Base-by-base conservation (phyloP, 2,797 vertebrate species). In the Hippocampus kuda region DNA sequence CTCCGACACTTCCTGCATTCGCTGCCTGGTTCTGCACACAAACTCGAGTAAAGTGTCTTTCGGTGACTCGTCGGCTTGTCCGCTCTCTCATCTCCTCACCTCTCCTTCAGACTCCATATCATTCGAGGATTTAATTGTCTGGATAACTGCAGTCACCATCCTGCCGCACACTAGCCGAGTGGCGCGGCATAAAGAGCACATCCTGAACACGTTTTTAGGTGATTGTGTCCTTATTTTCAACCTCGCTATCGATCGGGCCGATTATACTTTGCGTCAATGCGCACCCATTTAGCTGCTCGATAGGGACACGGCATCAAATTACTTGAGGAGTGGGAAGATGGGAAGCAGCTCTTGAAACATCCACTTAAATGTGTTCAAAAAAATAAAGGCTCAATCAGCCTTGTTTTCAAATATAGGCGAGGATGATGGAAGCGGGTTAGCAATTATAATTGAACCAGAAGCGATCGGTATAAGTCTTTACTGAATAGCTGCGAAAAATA, bases 91-190 rank as follows among this genome's bases (percentile, higher is more conserved):
- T 85, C 83, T 78, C 72, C 57, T 30, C 15, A 8, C 66, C 60
- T 53, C 70, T 81, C 64, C 66, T 77, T 72, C 62, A 68, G 79
- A 68, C 76, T 78, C 75, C 71, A 79, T 83, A 83, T 83, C 68
- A 68, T 88, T 85, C 79, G 61, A 73, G 73, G 72, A 86, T 85
- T 87, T 88, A 91, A 90, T 90, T 90, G 53, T 54, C 53, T 12
- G 22, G 53, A 54, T 24, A 54, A 54, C 3, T 54, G 78, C 77
- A 79, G 81, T 88, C 85, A 88, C 82, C 49, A 22, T 78, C 63
- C 73, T 67, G 54, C 63, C 13, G 48, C 69, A 67, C 77, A 42
- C 67, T 61, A 68, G 68, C 66, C 73, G 78, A 82, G 81, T 86
- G 80, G 75, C 84, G 74, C 70, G 69, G 68, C 20, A 51, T 70